Conservation (phyloP, 2,797 vertebrate genomes). For the Acanthopagrus latus region DNA sequence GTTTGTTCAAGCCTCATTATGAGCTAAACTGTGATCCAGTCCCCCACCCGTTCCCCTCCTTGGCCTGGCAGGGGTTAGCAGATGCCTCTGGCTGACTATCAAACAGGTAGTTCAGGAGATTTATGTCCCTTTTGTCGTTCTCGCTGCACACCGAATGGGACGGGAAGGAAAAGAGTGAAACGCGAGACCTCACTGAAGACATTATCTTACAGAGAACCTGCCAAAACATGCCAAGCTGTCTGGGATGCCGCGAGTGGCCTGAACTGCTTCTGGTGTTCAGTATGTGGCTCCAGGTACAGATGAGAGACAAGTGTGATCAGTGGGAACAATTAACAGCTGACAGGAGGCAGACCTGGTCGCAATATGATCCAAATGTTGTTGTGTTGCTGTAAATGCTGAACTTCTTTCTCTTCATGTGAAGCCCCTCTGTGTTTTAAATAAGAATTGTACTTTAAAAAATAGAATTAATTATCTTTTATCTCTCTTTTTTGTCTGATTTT, state of each 20-base stretch:
- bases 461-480: no score
- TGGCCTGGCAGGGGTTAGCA: conserved; percentile 34
- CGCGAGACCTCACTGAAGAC: conserved; percentile 62
- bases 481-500: no score
- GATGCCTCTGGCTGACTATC: conserved; percentile 63
- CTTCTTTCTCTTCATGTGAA: not conserved
- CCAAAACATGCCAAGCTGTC: conserved; percentile 58
- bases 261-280: not conserved
- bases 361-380: not conserved
- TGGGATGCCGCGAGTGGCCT: conserved; percentile 6
- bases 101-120: conserved; percentile 78
- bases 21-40: conserved; percentile 29
- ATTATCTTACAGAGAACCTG: conserved; percentile 59
- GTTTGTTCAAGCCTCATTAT: conserved; percentile 40
- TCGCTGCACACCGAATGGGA: conserved; percentile 51
- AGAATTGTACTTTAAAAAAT: not conserved
- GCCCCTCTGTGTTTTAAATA: not conserved
- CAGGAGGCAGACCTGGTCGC: conserved; percentile 25
- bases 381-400: not conserved
- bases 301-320: conserved; percentile 16
- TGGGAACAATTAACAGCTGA: conserved; percentile 9
- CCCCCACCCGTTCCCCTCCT: conserved; percentile 12
- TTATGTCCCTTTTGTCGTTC: conserved; percentile 70
- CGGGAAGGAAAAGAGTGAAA: conserved; percentile 63
- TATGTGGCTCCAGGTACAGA: conserved; percentile 22